These are phyloP conservation scores for Ctenomys sociabilis DNA, from an alignment of 2,113 vertebrate genomes.

Conservation along the genomic window DNA sequence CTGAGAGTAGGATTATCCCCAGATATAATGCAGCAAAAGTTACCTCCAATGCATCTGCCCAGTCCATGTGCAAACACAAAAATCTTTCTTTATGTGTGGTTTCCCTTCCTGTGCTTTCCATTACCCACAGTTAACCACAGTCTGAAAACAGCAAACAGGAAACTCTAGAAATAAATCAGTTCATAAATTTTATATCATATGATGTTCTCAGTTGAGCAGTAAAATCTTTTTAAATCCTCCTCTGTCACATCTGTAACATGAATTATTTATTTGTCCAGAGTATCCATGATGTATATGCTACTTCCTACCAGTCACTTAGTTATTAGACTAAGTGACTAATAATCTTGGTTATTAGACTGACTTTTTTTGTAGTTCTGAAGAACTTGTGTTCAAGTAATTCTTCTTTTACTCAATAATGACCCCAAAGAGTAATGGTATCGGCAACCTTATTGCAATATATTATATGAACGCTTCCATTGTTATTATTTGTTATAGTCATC, in stretches of 20 bases:
- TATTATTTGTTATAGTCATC: neutral
- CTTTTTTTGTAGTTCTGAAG: neutral
- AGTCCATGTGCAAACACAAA: neutral
- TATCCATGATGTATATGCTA: neutral
- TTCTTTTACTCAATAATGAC: neutral
- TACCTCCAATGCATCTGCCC: neutral
- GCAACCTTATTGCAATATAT: neutral
- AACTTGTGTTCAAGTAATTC: neutral
- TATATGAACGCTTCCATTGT: neutral
- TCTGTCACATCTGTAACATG: neutral
- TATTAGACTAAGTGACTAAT: no score
- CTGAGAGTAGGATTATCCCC: neutral
- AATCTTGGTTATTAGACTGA: neutral
- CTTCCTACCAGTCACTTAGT: neutral
- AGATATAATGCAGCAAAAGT: neutral
- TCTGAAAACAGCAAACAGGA: neutral
- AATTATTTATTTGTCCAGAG: neutral
- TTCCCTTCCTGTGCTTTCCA: neutral
- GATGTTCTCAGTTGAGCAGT: neutral
- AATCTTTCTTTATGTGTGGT: neutral
- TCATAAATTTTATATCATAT: neutral
- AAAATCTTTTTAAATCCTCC: neutral
- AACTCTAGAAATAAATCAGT: neutral
- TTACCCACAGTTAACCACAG: neutral
- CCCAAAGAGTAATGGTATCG: neutral